Percentiles rank a stretch among this genome's conserved stretches.
Evolutionary conservation across 64 coral and sea anemone species (phyloP).

Genomic region (Montipora sp.): DNA sequence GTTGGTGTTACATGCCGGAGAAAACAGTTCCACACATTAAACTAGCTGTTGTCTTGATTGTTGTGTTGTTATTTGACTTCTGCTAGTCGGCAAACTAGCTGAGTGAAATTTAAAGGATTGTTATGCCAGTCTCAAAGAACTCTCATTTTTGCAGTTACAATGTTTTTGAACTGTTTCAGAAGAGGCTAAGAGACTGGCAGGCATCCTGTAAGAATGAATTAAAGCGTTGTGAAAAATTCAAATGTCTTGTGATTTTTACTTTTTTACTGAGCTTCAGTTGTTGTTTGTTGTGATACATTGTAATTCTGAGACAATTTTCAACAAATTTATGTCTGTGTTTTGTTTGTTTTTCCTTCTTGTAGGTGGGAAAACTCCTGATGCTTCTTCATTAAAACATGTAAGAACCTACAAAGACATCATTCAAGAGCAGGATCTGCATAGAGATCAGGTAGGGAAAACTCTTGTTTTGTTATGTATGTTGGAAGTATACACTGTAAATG

Average conservation of each 20-base stretch:
- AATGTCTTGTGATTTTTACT: neutral
- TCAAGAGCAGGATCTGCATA: constrained; percentile 56
- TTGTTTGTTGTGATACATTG: neutral
- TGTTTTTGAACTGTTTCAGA: constrained; percentile 10
- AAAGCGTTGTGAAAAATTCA: neutral
- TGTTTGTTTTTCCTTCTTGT: constrained; percentile 41
- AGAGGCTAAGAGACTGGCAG: constrained; percentile 27
- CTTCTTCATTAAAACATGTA: constrained; percentile 27
- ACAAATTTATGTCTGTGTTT: constrained; percentile 7
- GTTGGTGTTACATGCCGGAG: constrained; percentile 56
- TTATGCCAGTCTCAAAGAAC: neutral
- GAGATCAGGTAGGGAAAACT: constrained; percentile 48
- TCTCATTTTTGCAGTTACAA: constrained; percentile 11
- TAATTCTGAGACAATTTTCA: neutral
- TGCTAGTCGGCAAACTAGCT: neutral
- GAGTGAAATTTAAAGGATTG: neutral
- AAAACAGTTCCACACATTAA: constrained; percentile 23
- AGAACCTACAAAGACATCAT: constrained; percentile 70
- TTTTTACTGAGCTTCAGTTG: neutral
- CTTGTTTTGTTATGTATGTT: neutral
- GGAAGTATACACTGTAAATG: too few species aligned
- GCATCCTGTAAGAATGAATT: neutral
- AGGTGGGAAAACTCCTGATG: constrained; percentile 77
- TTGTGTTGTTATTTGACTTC: constrained; percentile 1
- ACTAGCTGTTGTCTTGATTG: neutral